Evolutionary conservation across 2,888 invertebrate species (phyloP).

Genomic region (Drosophila paracracens): DNA sequence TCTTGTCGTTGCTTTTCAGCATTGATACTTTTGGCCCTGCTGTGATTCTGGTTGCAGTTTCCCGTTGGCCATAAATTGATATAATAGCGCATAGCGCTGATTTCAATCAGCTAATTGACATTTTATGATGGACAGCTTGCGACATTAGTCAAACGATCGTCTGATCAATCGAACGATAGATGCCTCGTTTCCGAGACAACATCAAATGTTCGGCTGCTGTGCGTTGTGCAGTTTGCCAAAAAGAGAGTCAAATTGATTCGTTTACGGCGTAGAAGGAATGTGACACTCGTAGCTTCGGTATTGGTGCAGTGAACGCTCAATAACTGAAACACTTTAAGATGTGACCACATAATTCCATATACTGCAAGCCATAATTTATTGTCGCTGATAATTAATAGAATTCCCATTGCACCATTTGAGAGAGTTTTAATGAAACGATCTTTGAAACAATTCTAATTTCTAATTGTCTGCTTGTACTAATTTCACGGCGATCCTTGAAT

Average conservation of each 20-base stretch:
- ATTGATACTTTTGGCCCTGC: slow-evolving; percentile 13
- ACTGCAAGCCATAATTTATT: not conserved
- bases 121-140: slow-evolving; percentile 71
- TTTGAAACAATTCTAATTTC: not conserved
- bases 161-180: slow-evolving; percentile 1
- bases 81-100: slow-evolving; percentile 66
- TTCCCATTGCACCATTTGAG: not conserved
- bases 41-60: slow-evolving; percentile 41
- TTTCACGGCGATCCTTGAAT: not conserved
- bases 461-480: not conserved
- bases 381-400: not conserved
- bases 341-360: not conserved
- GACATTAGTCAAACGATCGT: slow-evolving; percentile 33
- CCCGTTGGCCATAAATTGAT: slow-evolving; percentile 70
- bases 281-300: not conserved
- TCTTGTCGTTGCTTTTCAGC: slow-evolving; percentile 61
- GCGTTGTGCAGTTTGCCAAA: slow-evolving; percentile 19
- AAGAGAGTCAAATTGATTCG: slow-evolving; percentile 38
- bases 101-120: slow-evolving; percentile 77
- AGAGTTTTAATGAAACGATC: not conserved
- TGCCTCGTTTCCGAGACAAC: slow-evolving; percentile 19
- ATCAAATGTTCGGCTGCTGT: slow-evolving; percentile 20
- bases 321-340: not conserved
- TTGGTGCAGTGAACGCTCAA: not conserved
- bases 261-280: not conserved